phyloP scores from a whole-genome alignment of 2,113 vertebrate species.

The Scortum barcoo region DNA sequence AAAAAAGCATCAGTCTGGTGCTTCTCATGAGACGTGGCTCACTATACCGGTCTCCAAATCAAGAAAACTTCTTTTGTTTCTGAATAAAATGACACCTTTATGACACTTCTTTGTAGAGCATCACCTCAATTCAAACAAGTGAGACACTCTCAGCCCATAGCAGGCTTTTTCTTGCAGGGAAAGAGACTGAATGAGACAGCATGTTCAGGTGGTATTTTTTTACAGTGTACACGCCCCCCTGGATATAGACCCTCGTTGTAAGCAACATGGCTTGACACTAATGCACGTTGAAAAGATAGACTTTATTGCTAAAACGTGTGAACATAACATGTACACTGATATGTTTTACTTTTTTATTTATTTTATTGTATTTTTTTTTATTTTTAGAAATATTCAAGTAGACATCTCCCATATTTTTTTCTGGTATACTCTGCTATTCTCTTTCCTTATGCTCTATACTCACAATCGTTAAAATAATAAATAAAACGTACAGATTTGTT shows the following conservation, averaged over 20 bases:
- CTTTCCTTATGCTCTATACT: constrained; percentile 88
- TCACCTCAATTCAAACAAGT: neutral
- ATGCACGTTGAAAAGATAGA: constrained; percentile 88
- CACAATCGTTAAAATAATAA: constrained; percentile 96
- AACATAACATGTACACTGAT: constrained; percentile 91
- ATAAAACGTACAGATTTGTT: constrained; percentile 93
- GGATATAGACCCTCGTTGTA: constrained; percentile 67
- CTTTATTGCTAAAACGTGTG: constrained; percentile 93
- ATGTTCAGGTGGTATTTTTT: constrained; percentile 42
- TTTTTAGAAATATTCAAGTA: constrained; percentile 94
- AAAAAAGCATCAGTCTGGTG: constrained; percentile 26
- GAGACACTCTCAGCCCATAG: neutral
- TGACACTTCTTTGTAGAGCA: neutral
- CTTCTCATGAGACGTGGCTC: constrained; percentile 14
- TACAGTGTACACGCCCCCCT: constrained; percentile 70
- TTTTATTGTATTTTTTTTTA: constrained; percentile 76
- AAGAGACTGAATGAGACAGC: constrained; percentile 32
- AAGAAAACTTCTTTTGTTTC: neutral
- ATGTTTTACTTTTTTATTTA: constrained; percentile 83
- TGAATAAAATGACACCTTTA: neutral
- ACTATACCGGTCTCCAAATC: constrained; percentile 16
- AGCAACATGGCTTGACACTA: constrained; percentile 79
- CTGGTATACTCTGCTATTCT: constrained; percentile 91
- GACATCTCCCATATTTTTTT: constrained; percentile 91
- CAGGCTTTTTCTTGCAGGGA: neutral